Evolutionary conservation across 64 coral and sea anemone genomes (phyloP).

Genomic region (Hydrozoanthus tunicans): DNA sequence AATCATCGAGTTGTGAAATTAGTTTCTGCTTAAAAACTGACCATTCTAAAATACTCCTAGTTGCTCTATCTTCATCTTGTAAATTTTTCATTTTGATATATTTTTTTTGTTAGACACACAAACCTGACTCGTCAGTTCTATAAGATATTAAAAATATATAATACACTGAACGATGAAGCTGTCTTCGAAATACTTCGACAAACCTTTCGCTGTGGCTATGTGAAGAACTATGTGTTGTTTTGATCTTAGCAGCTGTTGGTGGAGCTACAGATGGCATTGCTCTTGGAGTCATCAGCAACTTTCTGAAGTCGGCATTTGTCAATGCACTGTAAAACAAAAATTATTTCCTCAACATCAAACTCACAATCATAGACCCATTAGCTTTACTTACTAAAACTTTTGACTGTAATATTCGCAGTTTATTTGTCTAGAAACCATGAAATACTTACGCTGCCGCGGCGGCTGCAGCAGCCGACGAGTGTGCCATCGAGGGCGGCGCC

Average conservation of each 20-base stretch:
- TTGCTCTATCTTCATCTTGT: no score
- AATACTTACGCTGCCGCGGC: conserved; percentile 51
- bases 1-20: no score
- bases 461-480: conserved; percentile 34
- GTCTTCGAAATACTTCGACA: neutral
- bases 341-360: no score
- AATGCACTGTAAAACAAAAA: conserved; percentile 46
- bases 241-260: conserved; percentile 50
- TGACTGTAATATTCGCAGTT: no score
- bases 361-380: no score
- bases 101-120: no score
- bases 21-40: no score
- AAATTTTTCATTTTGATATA: no score
- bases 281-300: conserved; percentile 89
- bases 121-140: no score
- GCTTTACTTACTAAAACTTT: no score
- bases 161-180: neutral
- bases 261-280: conserved; percentile 83
- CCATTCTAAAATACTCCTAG: no score
- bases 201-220: conserved; percentile 49
- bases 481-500: conserved; percentile 83
- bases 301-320: conserved; percentile 94
- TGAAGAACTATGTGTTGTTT: neutral
- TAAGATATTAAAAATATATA: no score
- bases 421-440: neutral